Evolutionary conservation across 2,888 invertebrate genomes (phyloP), one percentile per base, ranked within the genome.

Genomic region (Glaucopsyche alexis): DNA sequence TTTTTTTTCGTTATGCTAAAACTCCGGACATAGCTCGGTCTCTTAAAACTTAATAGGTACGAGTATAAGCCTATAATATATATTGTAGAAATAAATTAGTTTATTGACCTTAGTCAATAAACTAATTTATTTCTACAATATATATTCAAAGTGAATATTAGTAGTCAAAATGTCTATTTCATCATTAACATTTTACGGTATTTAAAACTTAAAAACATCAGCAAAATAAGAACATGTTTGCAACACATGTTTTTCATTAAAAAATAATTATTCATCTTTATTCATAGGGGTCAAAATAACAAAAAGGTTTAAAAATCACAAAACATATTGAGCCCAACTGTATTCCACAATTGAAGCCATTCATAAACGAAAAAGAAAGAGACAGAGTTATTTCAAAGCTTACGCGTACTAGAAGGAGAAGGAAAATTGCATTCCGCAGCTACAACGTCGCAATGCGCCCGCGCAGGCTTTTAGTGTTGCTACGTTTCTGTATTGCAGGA

Each of bases 391-490:
- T 87, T 86, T 29, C 87, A 90, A 91, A 81, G 77, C 79, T 74
- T 72, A 77, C 76, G 78, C 83, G 81, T 85, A 88, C 80, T 82
- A 81, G 90, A 90, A 87, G 88, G 90, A 90, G 91, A 85, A 83
- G 88, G 85, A 86, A 89, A 90, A 91, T 90, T 90, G 92, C 91
- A 91, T 92, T 91, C 91, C 90, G 73, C 78, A 77, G 82, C 81
- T 83, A 80, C 83, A 80, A 82, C 80, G 82, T 77, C 78, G 77
- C 79, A 77, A 73, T 76, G 80, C 80, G 80, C 79, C 76, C 77
- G 79, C 79, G 79, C 78, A 76, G 74, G 75, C 72, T 73, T 45
- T 47, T 38, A 49, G 77, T 81, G 75, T 82, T 82, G 80, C 77
- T 60, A 60, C 2, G 29, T 60, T 14, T 29, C 13, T 13, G 1